phyloP scores from a whole-genome alignment of 2,797 vertebrate species.

The Amphiprion clarkii region DNA sequence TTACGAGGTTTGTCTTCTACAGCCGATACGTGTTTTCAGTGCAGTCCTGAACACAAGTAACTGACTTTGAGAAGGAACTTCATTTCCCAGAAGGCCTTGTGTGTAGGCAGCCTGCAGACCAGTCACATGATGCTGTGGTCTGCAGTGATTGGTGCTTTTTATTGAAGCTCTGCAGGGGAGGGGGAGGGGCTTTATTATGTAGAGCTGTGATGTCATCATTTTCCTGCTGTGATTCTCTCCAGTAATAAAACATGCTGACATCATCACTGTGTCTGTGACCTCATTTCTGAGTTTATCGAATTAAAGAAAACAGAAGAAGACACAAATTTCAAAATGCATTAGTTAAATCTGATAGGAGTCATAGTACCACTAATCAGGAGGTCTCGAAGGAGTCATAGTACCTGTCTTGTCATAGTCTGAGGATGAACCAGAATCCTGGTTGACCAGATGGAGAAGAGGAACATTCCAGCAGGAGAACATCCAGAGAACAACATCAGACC shows the following conservation, averaged over 20 bases:
- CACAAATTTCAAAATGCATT: too few relatives aligned
- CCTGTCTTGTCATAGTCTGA: too few relatives aligned
- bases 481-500: too few relatives aligned
- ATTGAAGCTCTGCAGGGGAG: neutral
- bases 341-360: too few relatives aligned
- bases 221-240: slow-evolving; percentile 56
- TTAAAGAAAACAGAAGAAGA: neutral
- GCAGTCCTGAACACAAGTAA: too few relatives aligned
- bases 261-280: slow-evolving; percentile 39
- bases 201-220: slow-evolving; percentile 46
- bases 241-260: slow-evolving; percentile 66
- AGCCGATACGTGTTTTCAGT: too few relatives aligned
- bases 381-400: too few relatives aligned
- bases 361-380: too few relatives aligned
- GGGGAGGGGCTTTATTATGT: slow-evolving; percentile 4
- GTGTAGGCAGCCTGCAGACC: slow-evolving; percentile 12
- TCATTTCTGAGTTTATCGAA: neutral
- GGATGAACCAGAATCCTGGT: too few relatives aligned
- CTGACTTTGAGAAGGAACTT: slow-evolving; percentile 1
- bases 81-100: slow-evolving; percentile 49
- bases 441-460: too few relatives aligned
- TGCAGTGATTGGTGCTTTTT: slow-evolving; percentile 58
- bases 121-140: slow-evolving; percentile 32
- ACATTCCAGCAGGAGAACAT: too few relatives aligned
- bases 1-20: neutral